These are phyloP conservation scores for Poeciliopsis turneri DNA, from an alignment of 2,797 vertebrate species.

Conservation along the genomic window DNA sequence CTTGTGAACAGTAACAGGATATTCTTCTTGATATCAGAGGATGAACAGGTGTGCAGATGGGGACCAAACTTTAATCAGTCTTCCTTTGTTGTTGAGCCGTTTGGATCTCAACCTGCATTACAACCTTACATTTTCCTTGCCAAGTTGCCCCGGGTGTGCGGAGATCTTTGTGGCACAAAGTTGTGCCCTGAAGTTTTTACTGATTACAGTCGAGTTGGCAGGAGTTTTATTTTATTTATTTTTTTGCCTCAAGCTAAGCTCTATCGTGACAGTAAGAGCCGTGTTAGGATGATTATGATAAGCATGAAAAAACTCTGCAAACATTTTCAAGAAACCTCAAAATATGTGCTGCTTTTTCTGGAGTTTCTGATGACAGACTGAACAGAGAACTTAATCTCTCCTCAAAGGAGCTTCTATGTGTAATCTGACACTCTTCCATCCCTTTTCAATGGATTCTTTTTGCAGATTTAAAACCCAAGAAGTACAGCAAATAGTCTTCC, in stretches of 20 bases:
- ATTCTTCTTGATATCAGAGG: constrained; percentile 60
- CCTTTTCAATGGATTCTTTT: constrained; percentile 26
- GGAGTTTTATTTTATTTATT: neutral
- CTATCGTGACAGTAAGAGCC: constrained; percentile 44
- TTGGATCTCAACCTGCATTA: constrained; percentile 55
- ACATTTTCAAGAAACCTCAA: constrained; percentile 57
- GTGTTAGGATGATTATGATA: constrained; percentile 56
- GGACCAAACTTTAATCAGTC: constrained; percentile 61
- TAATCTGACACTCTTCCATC: constrained; percentile 33
- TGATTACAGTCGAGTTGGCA: constrained; percentile 41
- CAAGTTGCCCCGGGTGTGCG: constrained; percentile 51
- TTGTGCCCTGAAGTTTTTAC: constrained; percentile 47
- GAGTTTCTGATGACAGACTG: constrained; percentile 37
- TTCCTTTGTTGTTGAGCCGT: constrained; percentile 62
- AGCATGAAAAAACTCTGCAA: constrained; percentile 45
- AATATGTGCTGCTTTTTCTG: constrained; percentile 31
- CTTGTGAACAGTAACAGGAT: constrained; percentile 37
- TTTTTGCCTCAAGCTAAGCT: constrained; percentile 20
- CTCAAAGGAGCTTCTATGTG: constrained; percentile 20
- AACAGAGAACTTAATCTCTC: constrained; percentile 48
- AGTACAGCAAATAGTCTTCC: constrained; percentile 7
- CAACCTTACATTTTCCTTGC: constrained; percentile 38
- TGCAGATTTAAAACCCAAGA: constrained; percentile 3
- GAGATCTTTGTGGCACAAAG: constrained; percentile 40
- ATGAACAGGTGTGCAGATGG: constrained; percentile 66